A percentile compares a stretch with the other conserved stretches of the same genome.
These are phyloP conservation scores for Tyrophagus putrescentiae DNA, from an alignment of 1,140 invertebrate species.

Conservation along the genomic window DNA sequence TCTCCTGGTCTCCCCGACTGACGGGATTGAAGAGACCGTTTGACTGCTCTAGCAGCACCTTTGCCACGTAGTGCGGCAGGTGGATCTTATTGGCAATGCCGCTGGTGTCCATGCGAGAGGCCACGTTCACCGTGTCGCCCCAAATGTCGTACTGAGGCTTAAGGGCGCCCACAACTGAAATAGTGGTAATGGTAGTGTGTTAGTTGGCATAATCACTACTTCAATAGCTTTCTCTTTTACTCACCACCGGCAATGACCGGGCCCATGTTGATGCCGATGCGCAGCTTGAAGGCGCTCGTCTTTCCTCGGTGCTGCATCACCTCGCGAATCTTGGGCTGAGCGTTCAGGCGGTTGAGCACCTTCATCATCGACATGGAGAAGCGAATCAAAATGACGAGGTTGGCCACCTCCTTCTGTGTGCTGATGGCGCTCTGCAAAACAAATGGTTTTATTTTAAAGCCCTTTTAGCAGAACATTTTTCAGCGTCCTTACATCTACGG, in stretches of 20 bases:
- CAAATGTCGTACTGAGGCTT: slow-evolving; percentile 81
- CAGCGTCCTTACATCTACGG: slow-evolving; percentile 24
- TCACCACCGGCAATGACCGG: slow-evolving; percentile 76
- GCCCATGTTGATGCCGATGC: slow-evolving; percentile 56
- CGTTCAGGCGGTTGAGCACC: slow-evolving; percentile 36
- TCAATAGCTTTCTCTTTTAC: slow-evolving; percentile 31
- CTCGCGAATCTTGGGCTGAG: neutral
- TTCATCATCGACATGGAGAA: slow-evolving; percentile 49
- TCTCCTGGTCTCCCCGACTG: slow-evolving; percentile 65
- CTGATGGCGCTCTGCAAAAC: slow-evolving; percentile 6
- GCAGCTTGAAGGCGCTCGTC: slow-evolving; percentile 36
- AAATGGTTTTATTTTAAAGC: neutral
- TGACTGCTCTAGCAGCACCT: slow-evolving; percentile 37
- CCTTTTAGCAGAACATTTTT: neutral
- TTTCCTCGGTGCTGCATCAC: neutral
- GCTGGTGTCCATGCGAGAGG: slow-evolving; percentile 75
- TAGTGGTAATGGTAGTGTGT: neutral
- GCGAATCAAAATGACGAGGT: slow-evolving; percentile 44
- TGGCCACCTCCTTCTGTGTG: slow-evolving; percentile 27
- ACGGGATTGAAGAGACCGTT: slow-evolving; percentile 52
- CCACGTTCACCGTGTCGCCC: slow-evolving; percentile 88
- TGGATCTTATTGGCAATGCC: slow-evolving; percentile 61
- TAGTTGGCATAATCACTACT: neutral
- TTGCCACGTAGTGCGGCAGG: slow-evolving; percentile 55
- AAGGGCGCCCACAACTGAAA: slow-evolving; percentile 42